Base-by-base conservation (phyloP, 2,797 vertebrate species). In the Syngnathus acus region DNA sequence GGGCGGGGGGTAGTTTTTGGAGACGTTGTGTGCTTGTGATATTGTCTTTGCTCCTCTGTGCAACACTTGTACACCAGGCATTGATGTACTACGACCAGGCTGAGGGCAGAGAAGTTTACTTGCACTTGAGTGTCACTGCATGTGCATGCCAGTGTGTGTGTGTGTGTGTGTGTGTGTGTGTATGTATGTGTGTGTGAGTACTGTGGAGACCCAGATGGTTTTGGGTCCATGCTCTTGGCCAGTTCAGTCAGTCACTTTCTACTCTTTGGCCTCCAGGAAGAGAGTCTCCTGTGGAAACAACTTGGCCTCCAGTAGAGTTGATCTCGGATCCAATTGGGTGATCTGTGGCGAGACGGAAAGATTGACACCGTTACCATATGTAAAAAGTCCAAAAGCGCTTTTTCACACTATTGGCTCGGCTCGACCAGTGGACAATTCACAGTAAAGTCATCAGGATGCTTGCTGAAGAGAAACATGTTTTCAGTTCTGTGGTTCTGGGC, bases 221-320 rank as follows among this genome's bases (percentile, higher is more conserved):
- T 62, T 60, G 72, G 78, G 78, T 69, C 88, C 88, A 89, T 91
- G 87, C 88, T 89, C 78, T 62, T 7, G 60, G 21, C 40, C 60
- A 62, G 60, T 62, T 62, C 42, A 16, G 13, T 86, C 80, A 81
- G 76, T 84, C 60, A 45, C 60, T 62, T 62, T 26, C 39, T 95
- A 99, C 74, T 99, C 95, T 89, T 95, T 97, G 79, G 97, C 96
- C 90, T 98, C 96, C 88, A 99, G 92, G 89, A 99, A 99, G 80
- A 99, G 95, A 62, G 96, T 99, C 94, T 99, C 97, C 94, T 99
- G 97, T 83, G 97, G 97, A 84, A 95, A 98, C 88, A 99, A 88
- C 91, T 98, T 99, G 87, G 97, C 94, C 84, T 99, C 95, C 91
- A 96, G 82, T 85, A 99, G 93, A 68, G 91, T 95, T 67, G 94